Base-by-base conservation (phyloP, 1,140 invertebrate genomes). In the Dolichoris vasculosae region DNA sequence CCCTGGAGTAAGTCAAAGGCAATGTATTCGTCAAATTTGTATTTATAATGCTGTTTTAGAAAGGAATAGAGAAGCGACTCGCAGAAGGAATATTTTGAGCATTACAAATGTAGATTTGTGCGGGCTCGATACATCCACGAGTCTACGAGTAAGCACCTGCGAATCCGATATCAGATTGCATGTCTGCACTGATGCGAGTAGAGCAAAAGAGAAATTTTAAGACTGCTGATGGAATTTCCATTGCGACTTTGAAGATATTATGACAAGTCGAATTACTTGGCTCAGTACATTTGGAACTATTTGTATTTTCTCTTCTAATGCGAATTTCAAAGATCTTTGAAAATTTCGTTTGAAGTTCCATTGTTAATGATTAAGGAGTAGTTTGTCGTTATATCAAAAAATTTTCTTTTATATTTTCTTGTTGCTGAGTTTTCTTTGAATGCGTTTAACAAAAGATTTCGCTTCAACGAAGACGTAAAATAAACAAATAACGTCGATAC, bases 171-270 rank as follows among this genome's bases (percentile, higher is more conserved):
- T 81, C 9, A n/a, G 73, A 76, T 48, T 32, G 43, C 76, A 46
- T 48, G 11, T 69, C 76, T 23, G 30, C 8, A 78, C 48, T 48
- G 76, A 78, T 78, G 48, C 20, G 38, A 17, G 71, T 40, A 4
- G 20, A 43, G 40, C 3, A 23, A 3, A 32, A 46, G n/a, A 75
- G 71, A 32, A 48, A 48, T 46, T 76, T 46, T 4, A 32, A 46
- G 23, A 76, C 43, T 48, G 43, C 73, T 48, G 73, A 76, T 76
- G 73, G 73, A 76, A 76, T 76, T 81, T 63, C 67, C 78, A 81
- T 69, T 81, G 63, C 38, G 40, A 81, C 55, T 79, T 63, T 63
- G 63, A 20, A 51, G 32, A 30, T n/a, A 43, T 77, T 79, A 59
- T 63, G 20, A 20, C n/a, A 63, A 64, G 67, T 32, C 15, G 43